Evolutionary conservation across 2,113 vertebrate species (phyloP), one percentile per base, ranked within the genome.

Genomic region (Mustela lutreola): DNA sequence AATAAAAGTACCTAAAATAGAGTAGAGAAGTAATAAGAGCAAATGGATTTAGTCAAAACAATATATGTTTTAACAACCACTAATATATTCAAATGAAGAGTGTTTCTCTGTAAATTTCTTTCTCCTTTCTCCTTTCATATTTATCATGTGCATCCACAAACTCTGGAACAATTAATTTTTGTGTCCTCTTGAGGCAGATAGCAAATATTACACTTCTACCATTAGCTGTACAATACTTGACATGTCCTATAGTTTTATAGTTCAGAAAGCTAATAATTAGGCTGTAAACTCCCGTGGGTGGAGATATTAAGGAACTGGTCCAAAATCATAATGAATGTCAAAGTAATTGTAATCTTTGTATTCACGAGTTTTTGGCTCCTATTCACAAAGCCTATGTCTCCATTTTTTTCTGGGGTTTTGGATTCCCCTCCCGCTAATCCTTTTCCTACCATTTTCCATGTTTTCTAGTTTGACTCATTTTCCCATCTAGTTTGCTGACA

Each of bases 221-320:
- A 36, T 56, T 79, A 88, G 39, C 28, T 93, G 19, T 63, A 83
- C n/a, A 94, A 67, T 82, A 48, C 28, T 96, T 93, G 91, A 94
- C 88, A 91, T 42, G 62, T 18, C 12, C 80, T 14, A 71, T 50
- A 67, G 39, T 95, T 97, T 97, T 88, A 53, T 60, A 94, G 62
- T 81, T 93, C 63, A 24, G 42, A 96, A 97, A 97, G 60, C 76
- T 94, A 83, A 85, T 85, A 96, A 98, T 98, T 94, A 93, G 63
- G 7, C 33, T 96, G 19, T 93, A 92, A 97, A 91, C 58, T 95
- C 65, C 22, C 70, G 91, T 53, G 53, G 39, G 11, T 86, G 79
- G 65, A 89, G 83, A 89, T 95, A 95, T 97, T 92, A 95, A 98
- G 75, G 80, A 95, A 85, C 26, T 70, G 33, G 22, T 87, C 67